These are phyloP conservation scores for Nibea coibor DNA, from an alignment of 2,113 vertebrate genomes.

Conservation along the genomic window DNA sequence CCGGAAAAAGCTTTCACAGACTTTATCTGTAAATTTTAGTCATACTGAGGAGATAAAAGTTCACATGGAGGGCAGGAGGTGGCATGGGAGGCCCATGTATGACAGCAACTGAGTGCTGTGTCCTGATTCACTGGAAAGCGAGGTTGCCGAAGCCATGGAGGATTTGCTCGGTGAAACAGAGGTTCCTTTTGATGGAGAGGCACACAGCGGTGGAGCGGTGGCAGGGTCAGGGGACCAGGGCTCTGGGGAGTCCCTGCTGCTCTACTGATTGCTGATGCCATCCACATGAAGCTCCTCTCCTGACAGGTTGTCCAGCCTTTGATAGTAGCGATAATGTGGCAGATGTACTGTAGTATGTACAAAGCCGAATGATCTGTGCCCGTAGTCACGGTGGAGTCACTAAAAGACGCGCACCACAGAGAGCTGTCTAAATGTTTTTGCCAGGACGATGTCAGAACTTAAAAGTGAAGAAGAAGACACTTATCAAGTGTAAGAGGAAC, in stretches of 20 bases:
- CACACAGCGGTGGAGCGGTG: neutral
- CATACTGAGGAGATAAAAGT: neutral
- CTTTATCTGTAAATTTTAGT: neutral
- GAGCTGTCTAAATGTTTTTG: neutral
- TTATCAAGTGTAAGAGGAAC: neutral
- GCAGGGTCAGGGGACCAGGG: slow-evolving; percentile 1
- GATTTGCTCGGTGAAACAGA: neutral
- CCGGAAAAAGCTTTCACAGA: neutral
- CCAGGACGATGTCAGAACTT: neutral
- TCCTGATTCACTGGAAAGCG: neutral
- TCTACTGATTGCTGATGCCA: slow-evolving; percentile 14
- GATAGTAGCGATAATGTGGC: neutral
- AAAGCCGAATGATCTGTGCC: neutral
- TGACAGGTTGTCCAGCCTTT: neutral
- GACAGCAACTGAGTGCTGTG: neutral
- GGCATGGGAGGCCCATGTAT: neutral
- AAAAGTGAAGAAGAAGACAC: neutral
- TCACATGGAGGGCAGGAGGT: slow-evolving; percentile 9
- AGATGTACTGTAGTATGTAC: neutral
- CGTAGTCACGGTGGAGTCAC: neutral
- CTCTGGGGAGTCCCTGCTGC: slow-evolving; percentile 7
- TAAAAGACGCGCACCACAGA: neutral
- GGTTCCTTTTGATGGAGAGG: neutral
- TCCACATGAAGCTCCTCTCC: neutral
- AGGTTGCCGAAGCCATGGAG: neutral